phyloP scores from a whole-genome alignment of 2,113 vertebrate species.

The Pseudolaguvia tuberculata region DNA sequence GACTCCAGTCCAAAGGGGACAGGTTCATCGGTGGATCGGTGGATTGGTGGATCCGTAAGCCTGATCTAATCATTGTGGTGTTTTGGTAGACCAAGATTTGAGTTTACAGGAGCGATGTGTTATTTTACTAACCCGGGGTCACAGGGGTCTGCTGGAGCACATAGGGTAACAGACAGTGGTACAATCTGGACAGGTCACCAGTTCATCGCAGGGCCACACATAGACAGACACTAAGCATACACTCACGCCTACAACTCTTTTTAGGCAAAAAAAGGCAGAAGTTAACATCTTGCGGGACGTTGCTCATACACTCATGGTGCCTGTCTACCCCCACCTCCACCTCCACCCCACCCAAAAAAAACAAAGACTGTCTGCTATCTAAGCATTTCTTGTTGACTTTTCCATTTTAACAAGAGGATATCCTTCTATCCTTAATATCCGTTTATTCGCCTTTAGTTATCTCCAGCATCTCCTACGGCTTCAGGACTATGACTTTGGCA shows the following conservation, averaged over 20 bases:
- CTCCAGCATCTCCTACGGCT: background rate
- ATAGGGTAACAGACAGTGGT: too few species aligned
- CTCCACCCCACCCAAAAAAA: too few species aligned
- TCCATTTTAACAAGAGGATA: background rate
- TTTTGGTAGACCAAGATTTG: conserved; percentile 34
- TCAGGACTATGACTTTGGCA: background rate
- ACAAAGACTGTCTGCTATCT: too few species aligned
- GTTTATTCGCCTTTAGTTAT: background rate
- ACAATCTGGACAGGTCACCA: too few species aligned
- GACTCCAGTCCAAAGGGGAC: conserved; percentile 54
- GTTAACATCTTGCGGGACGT: background rate
- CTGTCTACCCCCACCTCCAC: too few species aligned
- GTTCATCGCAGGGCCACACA: too few species aligned
- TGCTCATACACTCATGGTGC: background rate
- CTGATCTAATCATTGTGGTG: conserved; percentile 52
- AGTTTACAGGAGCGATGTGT: background rate
- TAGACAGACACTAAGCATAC: too few species aligned
- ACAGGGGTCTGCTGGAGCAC: too few species aligned
- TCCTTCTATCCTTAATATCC: background rate
- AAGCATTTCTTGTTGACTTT: too few species aligned
- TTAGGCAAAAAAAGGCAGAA: too few species aligned
- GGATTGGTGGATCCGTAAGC: too few species aligned
- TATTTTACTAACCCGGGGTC: background rate
- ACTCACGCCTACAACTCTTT: too few species aligned
- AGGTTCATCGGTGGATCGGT: conserved; percentile 44